Conservation (phyloP, 2,888 invertebrate species). For the Thera britannica region DNA sequence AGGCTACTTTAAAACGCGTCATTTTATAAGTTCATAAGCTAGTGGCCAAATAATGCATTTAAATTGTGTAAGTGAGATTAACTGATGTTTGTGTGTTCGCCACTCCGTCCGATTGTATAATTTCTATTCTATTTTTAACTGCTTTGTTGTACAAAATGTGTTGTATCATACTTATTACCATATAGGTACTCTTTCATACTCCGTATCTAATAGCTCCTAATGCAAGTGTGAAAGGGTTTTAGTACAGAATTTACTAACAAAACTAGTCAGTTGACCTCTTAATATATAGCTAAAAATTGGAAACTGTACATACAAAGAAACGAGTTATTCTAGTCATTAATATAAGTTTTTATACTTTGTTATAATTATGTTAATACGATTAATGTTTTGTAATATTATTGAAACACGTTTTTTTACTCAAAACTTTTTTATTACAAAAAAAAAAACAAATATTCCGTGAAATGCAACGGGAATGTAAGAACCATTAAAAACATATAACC, state of each 20-base stretch:
- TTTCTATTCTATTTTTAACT: constrained; percentile 1
- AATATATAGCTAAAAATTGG: constrained; percentile 39
- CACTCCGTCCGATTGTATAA: constrained; percentile 61
- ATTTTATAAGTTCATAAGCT: constrained; percentile 18
- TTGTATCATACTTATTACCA: constrained; percentile 31
- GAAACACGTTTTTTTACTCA: constrained; percentile 59
- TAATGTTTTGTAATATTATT: constrained; percentile 41
- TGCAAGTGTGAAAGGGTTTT: constrained; percentile 10
- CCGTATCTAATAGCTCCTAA: background rate
- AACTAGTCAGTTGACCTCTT: constrained; percentile 72
- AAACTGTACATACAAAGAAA: constrained; percentile 35
- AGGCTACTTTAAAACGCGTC: constrained; percentile 7
- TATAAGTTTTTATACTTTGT: constrained; percentile 62
- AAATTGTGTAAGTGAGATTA: constrained; percentile 63
- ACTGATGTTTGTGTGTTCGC: constrained; percentile 49
- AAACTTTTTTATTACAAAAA: constrained; percentile 67
- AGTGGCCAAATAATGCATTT: constrained; percentile 69
- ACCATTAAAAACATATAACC: constrained; percentile 74
- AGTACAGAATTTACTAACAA: constrained; percentile 44
- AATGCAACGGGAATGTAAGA: constrained; percentile 74
- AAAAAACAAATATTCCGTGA: constrained; percentile 52
- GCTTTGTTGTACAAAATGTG: constrained; percentile 44
- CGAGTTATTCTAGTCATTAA: constrained; percentile 79
- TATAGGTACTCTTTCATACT: background rate
- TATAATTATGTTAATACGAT: constrained; percentile 56